Base-by-base conservation (phyloP, 1,140 invertebrate species). In the Rhagoletis pomonella region DNA sequence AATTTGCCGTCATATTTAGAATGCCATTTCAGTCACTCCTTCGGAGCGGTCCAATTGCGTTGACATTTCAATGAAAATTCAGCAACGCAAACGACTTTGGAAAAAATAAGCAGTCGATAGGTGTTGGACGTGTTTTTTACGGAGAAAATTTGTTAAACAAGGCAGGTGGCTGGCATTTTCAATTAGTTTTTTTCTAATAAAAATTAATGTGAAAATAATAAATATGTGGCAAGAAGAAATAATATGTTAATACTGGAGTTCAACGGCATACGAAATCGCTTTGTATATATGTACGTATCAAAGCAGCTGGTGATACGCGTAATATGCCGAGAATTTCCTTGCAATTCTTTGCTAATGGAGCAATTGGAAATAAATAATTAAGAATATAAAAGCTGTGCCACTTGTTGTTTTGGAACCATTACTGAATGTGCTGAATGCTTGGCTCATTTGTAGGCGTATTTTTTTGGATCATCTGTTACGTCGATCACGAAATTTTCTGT, bases 271-370 rank as follows among this genome's bases (percentile, higher is more conserved):
- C 12, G 47, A 55, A 14, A 47, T 7, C 10, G 73, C 73, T 58
- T 44, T 7, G 73, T 81, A 81, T 47, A 47, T 81, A n/a, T 7
- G 73, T 81, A 81, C 73, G 73, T 81, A n/a, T 81, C 50, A 17
- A n/a, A 81, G 6, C 47, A 81, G 47, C 17, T 81, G 73, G 47
- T 81, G 14, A 19, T 81, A 55, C 14, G 47, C 17, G 17, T 14
- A 55, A n/a, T 10, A 19, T n/a, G 47, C 19, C 1, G 44, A 81
- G 1, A 7, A 3, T 62, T 62, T 62, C 60, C 9, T 17, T 14
- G 60, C 12, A 29, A 29, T 29, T 29, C 1, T 29, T 29, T 29
- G 1, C 29, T 29, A 29, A 29, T 29, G 29, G 29, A 29, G 29
- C 1, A 29, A 29, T 29, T 29, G 29, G 29, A 29, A 29, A 29